Conservation (phyloP, 2,113 vertebrate species). For the Ceratotherium simum region DNA sequence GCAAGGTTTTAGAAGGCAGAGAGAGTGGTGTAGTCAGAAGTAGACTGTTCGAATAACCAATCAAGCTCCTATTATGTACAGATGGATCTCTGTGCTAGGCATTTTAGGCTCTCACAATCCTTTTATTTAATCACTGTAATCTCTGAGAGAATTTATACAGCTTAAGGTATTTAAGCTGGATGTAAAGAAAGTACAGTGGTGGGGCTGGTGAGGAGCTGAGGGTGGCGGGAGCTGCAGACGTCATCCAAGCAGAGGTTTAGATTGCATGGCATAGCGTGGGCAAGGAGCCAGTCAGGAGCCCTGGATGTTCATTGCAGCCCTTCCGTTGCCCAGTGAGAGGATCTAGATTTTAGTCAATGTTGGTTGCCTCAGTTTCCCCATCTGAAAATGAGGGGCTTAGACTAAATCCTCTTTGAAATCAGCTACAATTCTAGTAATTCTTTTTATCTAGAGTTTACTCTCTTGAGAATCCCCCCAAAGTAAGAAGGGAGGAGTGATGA, state of each 20-base stretch:
- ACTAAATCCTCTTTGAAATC: background rate
- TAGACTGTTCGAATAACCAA: background rate
- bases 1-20: conserved; percentile 54
- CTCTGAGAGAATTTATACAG: background rate
- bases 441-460: background rate
- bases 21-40: background rate
- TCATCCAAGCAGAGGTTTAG: background rate
- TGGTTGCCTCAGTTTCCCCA: background rate
- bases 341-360: background rate
- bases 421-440: background rate
- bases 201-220: background rate
- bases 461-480: background rate
- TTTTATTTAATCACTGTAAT: conserved; percentile 38
- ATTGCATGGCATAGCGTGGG: no score
- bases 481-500: background rate
- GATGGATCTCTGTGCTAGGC: background rate
- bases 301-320: background rate
- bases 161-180: background rate
- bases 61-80: background rate
- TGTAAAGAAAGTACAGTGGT: background rate
- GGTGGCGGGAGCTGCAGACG: background rate
- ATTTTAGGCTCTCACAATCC: background rate
- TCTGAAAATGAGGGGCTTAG: background rate
- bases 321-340: background rate
- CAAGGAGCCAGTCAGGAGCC: background rate